Percentiles rank a stretch among this genome's conserved stretches.
Evolutionary conservation across 2,113 vertebrate genomes (phyloP).

Genomic region (Amblyopsis rosae): DNA sequence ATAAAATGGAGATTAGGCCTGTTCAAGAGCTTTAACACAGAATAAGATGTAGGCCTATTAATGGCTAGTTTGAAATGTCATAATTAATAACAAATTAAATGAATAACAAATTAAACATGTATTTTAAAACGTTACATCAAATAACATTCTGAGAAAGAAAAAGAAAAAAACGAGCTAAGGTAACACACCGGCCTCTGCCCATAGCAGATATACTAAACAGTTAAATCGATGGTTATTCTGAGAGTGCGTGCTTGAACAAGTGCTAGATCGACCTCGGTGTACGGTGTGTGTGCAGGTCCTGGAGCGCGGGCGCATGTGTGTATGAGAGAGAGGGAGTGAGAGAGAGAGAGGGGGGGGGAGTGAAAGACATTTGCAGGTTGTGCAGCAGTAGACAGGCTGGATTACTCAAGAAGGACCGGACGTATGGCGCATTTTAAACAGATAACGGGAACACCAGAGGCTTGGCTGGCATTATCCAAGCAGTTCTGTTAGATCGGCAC

Average conservation of each 20-base stretch:
- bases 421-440: constrained; percentile 23
- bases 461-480: neutral
- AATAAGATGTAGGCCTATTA: too few species aligned
- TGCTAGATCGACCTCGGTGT: neutral
- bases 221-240: neutral
- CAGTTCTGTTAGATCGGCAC: too few species aligned
- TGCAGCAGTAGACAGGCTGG: neutral
- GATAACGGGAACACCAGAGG: neutral
- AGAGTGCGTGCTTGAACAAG: neutral
- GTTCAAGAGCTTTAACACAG: too few species aligned
- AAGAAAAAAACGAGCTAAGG: neutral
- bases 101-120: too few species aligned
- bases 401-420: constrained; percentile 5
- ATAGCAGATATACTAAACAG: neutral
- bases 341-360: constrained; percentile 6
- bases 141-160: neutral
- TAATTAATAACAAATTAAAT: too few species aligned
- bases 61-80: too few species aligned
- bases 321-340: constrained; percentile 4
- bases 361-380: constrained; percentile 3
- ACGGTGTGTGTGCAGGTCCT: too few species aligned
- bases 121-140: too few species aligned
- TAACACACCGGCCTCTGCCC: neutral
- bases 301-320: neutral
- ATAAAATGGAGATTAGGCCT: too few species aligned